A percentile compares a stretch with the other conserved stretches of the same genome.
These are phyloP conservation scores for Hyperoplus immaculatus DNA, from an alignment of 2,797 vertebrate species.

Conservation along the genomic window DNA sequence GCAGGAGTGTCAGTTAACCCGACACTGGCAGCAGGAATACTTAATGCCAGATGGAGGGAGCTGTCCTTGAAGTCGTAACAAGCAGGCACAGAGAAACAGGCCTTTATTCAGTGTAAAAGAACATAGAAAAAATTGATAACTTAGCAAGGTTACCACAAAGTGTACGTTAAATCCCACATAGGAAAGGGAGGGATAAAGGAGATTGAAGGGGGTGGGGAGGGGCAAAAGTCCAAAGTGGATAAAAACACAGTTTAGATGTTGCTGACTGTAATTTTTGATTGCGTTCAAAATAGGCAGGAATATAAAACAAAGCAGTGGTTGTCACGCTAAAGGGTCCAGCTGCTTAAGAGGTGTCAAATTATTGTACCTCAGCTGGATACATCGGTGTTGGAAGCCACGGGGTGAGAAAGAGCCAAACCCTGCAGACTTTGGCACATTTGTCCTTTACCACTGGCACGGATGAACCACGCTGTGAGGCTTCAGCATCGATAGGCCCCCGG, in stretches of 20 bases:
- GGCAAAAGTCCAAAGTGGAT: slow-evolving; percentile 84
- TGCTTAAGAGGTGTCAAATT: slow-evolving; percentile 91
- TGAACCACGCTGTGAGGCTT: slow-evolving; percentile 77
- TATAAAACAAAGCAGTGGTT: slow-evolving; percentile 89
- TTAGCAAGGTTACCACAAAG: slow-evolving; percentile 89
- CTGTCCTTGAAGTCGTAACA: slow-evolving; percentile 87
- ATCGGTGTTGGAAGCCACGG: slow-evolving; percentile 79
- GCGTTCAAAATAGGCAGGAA: slow-evolving; percentile 82
- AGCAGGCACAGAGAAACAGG: slow-evolving; percentile 83
- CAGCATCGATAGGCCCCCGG: slow-evolving; percentile 72
- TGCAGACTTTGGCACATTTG: slow-evolving; percentile 88
- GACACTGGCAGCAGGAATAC: slow-evolving; percentile 83
- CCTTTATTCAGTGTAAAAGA: slow-evolving; percentile 87
- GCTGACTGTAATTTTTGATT: slow-evolving; percentile 91
- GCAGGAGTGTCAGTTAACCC: slow-evolving; percentile 85
- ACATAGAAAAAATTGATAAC: slow-evolving; percentile 86
- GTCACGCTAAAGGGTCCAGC: slow-evolving; percentile 86
- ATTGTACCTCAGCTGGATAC: slow-evolving; percentile 91
- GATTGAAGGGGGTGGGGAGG: slow-evolving; percentile 74
- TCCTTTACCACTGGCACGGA: slow-evolving; percentile 82
- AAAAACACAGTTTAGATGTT: slow-evolving; percentile 87
- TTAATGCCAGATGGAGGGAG: slow-evolving; percentile 85
- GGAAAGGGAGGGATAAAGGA: slow-evolving; percentile 84
- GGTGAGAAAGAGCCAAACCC: slow-evolving; percentile 80
- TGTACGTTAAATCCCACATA: slow-evolving; percentile 88